Conservation (phyloP, 2,797 vertebrate species). For the Enteromius paludinosus region DNA sequence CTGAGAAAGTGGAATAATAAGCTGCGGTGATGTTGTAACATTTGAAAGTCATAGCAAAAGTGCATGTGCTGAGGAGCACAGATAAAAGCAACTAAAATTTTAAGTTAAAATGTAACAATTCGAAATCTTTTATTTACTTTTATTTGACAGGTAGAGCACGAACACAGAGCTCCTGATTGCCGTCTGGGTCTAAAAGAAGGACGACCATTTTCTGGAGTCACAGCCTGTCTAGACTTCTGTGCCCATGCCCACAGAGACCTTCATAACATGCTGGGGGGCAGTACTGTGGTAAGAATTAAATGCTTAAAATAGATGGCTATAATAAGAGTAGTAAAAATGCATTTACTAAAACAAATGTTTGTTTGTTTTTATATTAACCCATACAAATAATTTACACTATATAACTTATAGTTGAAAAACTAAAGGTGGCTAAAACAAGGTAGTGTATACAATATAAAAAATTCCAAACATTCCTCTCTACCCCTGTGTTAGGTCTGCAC, state of each 20-base stretch:
- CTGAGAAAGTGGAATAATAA: neutral
- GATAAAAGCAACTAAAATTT: neutral
- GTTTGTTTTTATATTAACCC: neutral
- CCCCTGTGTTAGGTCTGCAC: conserved; percentile 88
- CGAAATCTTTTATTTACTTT: neutral
- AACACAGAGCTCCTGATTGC: conserved; percentile 92
- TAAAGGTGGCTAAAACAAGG: neutral
- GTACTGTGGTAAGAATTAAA: conserved; percentile 88
- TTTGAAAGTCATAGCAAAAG: neutral
- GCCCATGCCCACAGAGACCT: conserved; percentile 97
- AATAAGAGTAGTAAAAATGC: neutral
- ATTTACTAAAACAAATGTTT: neutral
- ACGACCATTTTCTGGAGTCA: conserved; percentile 97
- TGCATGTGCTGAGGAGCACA: neutral
- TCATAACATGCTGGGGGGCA: conserved; percentile 98
- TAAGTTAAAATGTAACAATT: neutral
- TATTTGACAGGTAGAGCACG: conserved; percentile 88
- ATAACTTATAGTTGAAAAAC: neutral
- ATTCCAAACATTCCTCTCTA: neutral
- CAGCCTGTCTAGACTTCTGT: conserved; percentile 97
- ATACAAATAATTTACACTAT: neutral
- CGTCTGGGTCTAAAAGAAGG: conserved; percentile 92
- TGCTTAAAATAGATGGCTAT: neutral
- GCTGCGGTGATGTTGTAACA: neutral
- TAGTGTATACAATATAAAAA: neutral